Base-by-base conservation (phyloP, 2,888 invertebrate species). In the Drosophila prolongata region DNA sequence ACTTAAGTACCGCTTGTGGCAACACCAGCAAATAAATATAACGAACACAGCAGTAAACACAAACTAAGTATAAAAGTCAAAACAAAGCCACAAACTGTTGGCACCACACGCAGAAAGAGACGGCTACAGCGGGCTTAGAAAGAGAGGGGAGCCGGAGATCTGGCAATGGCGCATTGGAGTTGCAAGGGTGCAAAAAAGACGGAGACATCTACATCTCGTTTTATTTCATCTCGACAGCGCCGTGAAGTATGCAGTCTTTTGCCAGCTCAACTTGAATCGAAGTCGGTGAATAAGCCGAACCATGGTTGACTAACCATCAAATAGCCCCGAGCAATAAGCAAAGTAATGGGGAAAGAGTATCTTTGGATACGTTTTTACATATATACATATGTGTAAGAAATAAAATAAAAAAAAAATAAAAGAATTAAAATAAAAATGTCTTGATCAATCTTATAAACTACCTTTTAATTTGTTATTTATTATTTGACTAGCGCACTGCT, bases 1-100 rank as follows among this genome's bases (percentile, higher is more conserved):
- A 83, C 86, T 83, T 83, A 83, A 83, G 86, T 77, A 88, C 73
- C 74, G 88, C 86, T 87, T 87, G 88, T 83, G 83, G 83, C 83
- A 65, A 56, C 57, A 69, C 57, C 62, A 75, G 61, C 66, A 74
- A 56, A 65, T 65, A 65, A 65, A 65, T 65, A 67, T 66, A 67
- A 66, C 69, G 77, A 59, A 50, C 73, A 68, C 38, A 54, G 44
- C 71, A 82, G 82, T 77, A 88, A 88, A 82, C 87, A 79, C 78
- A 88, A 83, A 88, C 87, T 88, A 81, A 83, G 87, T 80, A 88
- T 86, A 86, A 84, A 84, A 84, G 89, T 84, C 84, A 84, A 84
- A 83, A 84, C 84, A 84, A 89, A 86, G 89, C 84, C 84, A 78
- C 84, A 87, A 83, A 89, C 75, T 87, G 89, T 84, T 80, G 80